Conservation (phyloP, 1,140 invertebrate species). For the Drosophila lacteicornis region DNA sequence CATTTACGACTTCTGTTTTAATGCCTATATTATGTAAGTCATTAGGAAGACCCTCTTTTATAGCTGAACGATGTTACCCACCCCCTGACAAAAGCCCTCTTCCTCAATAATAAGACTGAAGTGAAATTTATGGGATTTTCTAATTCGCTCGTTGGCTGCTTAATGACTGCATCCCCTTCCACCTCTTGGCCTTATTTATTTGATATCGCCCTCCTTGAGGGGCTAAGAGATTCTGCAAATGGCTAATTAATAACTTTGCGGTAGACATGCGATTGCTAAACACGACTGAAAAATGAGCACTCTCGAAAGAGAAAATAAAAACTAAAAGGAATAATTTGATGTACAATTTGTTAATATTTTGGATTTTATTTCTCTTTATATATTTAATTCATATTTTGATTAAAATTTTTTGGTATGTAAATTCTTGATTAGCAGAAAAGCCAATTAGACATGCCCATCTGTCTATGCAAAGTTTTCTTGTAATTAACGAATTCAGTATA, state of each 20-base stretch:
- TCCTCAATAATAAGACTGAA: constrained; percentile 43
- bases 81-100: constrained; percentile 6
- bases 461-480: no score
- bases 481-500: no score
- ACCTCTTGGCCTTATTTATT: not conserved
- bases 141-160: constrained; percentile 57
- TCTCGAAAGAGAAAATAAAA: no score
- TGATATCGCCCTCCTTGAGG: constrained; percentile 15
- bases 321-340: not conserved
- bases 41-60: constrained; percentile 66
- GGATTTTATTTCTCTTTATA: no score
- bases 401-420: no score
- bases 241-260: constrained; percentile 53
- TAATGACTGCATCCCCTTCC: constrained; percentile 51
- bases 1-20: constrained; percentile 72
- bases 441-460: no score
- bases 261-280: not conserved
- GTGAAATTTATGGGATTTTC: constrained; percentile 63
- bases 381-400: not conserved
- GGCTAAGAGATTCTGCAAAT: constrained; percentile 31
- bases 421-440: no score
- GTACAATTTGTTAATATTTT: not conserved
- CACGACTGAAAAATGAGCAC: not conserved
- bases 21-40: constrained; percentile 66
- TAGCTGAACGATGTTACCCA: constrained; percentile 38